A percentile compares a stretch with the other conserved stretches of the same genome.
phyloP scores from a whole-genome alignment of 2,113 vertebrate genomes.

The Rostratula benghalensis region DNA sequence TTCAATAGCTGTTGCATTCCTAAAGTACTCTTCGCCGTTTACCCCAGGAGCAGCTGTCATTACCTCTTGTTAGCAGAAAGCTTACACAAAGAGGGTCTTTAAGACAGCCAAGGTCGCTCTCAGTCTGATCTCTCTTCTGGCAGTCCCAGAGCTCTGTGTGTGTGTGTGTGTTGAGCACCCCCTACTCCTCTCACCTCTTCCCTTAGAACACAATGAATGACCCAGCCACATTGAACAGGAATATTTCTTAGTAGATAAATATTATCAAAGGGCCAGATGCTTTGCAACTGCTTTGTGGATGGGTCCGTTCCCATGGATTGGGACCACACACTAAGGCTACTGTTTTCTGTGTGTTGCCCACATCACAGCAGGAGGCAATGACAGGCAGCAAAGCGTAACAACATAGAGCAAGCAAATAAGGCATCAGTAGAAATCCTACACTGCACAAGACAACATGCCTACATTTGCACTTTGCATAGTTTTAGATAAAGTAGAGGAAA shows the following conservation, averaged over 20 bases:
- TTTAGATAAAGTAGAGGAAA: not conserved
- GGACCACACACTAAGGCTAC: rapidly evolving
- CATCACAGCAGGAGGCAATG: not conserved
- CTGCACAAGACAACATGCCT: not conserved
- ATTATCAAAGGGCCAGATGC: not conserved
- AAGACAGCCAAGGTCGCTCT: not conserved
- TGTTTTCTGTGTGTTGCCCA: not conserved
- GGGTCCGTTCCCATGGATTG: not conserved
- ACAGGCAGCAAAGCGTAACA: not conserved
- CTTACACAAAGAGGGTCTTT: not conserved
- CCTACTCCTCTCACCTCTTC: not conserved
- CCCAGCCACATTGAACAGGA: not conserved
- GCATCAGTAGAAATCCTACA: not conserved
- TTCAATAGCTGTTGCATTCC: not conserved
- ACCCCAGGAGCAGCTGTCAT: not conserved
- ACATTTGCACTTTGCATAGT: not conserved
- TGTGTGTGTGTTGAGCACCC: not conserved
- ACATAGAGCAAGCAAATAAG: not conserved
- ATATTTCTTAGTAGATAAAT: not conserved
- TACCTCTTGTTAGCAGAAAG: not conserved
- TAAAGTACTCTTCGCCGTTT: not conserved
- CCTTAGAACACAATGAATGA: not conserved
- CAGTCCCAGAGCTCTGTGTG: not conserved
- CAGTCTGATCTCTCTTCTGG: not conserved
- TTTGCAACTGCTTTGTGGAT: not conserved